phyloP scores from a whole-genome alignment of 2,888 invertebrate species.

The Camponotus fellah region DNA sequence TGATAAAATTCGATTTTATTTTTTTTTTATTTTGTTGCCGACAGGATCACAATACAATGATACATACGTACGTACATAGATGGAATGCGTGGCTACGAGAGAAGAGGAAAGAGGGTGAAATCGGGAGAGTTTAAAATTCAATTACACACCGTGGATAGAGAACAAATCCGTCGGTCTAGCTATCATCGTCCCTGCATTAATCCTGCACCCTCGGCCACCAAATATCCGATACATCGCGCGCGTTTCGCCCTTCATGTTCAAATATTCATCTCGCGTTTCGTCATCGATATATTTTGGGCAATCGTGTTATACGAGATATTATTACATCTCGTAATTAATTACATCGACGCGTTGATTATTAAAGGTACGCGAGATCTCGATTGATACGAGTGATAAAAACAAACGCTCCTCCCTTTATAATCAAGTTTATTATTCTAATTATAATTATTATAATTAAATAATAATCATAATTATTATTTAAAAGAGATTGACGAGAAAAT shows the following conservation, averaged over 20 bases:
- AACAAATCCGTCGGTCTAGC: conserved; percentile 75
- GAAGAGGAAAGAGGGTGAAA: conserved; percentile 57
- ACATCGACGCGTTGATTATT: neutral
- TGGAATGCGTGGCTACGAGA: conserved; percentile 62
- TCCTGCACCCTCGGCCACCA: conserved; percentile 66
- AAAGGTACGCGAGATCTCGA: neutral
- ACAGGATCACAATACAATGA: neutral
- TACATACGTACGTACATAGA: conserved; percentile 34
- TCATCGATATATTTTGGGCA: conserved; percentile 11
- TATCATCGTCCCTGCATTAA: conserved; percentile 67
- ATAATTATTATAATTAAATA: too few relatives aligned
- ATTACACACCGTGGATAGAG: conserved; percentile 75
- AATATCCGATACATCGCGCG: conserved; percentile 37
- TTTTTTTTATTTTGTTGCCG: neutral
- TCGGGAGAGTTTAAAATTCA: conserved; percentile 79
- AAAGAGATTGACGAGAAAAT: neutral
- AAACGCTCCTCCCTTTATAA: neutral
- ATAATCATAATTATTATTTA: too few relatives aligned
- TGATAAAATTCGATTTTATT: conserved; percentile 3
- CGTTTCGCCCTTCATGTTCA: conserved; percentile 35
- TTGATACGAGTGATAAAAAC: neutral
- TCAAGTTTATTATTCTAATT: neutral
- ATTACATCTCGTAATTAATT: conserved; percentile 13
- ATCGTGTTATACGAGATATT: neutral
- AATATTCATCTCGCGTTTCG: conserved; percentile 39